phyloP scores from a whole-genome alignment of 2,888 invertebrate genomes.

The Sphaeridia pumilis region DNA sequence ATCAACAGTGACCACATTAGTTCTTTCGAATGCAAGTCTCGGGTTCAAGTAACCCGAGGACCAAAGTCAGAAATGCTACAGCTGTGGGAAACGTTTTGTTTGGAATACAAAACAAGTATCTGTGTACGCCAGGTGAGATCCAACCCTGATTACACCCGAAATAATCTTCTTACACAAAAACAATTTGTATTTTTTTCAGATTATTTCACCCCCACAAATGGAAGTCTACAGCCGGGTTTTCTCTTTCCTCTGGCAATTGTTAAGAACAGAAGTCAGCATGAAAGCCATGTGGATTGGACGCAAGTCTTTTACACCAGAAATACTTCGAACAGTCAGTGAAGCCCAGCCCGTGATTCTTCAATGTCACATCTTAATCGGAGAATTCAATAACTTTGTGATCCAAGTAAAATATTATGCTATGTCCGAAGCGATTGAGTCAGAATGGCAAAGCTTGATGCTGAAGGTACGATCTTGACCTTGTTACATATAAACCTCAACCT shows the following conservation, averaged over 20 bases:
- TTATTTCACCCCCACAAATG: constrained; percentile 7
- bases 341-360: not conserved
- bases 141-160: no score
- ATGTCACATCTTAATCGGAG: constrained; percentile 7
- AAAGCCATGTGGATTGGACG: constrained; percentile 10
- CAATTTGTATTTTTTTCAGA: no score
- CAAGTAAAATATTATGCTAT: constrained; percentile 14
- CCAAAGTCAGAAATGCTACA: constrained; percentile 3
- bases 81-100: constrained; percentile 13
- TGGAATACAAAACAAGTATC: constrained; percentile 10
- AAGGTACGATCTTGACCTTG: not conserved
- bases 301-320: constrained; percentile 5
- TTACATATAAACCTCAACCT: no score
- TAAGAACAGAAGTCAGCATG: constrained; percentile 5
- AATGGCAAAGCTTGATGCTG: constrained; percentile 8
- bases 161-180: no score
- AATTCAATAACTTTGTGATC: constrained; percentile 11
- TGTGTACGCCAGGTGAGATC: constrained; percentile 9
- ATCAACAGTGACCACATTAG: not conserved
- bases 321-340: constrained; percentile 6
- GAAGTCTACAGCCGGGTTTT: constrained; percentile 8
- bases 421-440: constrained; percentile 16
- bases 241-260: constrained; percentile 12
- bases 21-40: constrained; percentile 1
- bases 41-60: constrained; percentile 1